Evolutionary conservation across 2,888 invertebrate species (phyloP).

Genomic region (Argyra leucocephala): DNA sequence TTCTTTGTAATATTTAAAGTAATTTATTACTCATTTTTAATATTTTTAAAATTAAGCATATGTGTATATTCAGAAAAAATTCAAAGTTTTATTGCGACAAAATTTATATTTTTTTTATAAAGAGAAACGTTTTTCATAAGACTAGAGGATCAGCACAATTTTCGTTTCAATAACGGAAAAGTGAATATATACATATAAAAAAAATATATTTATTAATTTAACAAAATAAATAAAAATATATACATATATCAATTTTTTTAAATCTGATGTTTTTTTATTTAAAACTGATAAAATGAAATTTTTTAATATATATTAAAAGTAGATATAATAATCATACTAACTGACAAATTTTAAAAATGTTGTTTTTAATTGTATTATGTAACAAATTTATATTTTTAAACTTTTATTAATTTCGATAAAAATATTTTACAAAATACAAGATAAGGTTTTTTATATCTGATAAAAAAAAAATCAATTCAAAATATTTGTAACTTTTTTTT

Average conservation of each 20-base stretch:
- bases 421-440: neutral
- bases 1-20: neutral
- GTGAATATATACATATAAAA: neutral
- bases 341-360: neutral
- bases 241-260: too few species aligned
- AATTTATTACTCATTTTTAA: neutral
- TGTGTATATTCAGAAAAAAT: neutral
- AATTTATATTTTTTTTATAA: conserved; percentile 5
- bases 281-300: neutral
- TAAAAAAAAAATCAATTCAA: neutral
- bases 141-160: neutral
- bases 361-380: neutral
- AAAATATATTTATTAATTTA: neutral
- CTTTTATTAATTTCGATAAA: neutral
- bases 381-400: neutral
- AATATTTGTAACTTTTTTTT: neutral
- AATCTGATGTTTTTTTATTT: too few species aligned
- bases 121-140: neutral
- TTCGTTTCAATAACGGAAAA: neutral
- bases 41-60: neutral
- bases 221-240: neutral
- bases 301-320: neutral
- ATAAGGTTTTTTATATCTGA: conserved; percentile 1
- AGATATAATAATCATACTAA: neutral
- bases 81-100: neutral